phyloP scores from a whole-genome alignment of 2,113 vertebrate genomes.

The Pomatorhinus ruficollis region DNA sequence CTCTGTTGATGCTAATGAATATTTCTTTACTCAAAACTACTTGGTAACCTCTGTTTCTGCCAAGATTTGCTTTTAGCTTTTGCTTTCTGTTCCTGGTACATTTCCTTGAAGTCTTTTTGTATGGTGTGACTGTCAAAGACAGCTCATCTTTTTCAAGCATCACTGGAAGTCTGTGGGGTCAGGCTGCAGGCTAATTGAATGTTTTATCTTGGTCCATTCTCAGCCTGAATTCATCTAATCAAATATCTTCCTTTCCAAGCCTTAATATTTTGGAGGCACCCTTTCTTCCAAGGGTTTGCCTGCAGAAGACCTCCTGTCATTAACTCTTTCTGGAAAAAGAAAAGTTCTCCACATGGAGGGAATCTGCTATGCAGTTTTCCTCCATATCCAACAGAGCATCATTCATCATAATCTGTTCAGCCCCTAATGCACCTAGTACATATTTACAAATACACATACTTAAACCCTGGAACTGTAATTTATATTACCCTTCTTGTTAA shows the following conservation, averaged over 20 bases:
- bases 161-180: constrained; percentile 45
- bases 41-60: not conserved
- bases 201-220: constrained; percentile 49
- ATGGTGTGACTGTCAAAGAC: constrained; percentile 34
- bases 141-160: constrained; percentile 14
- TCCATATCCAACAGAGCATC: not conserved
- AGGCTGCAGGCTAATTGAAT: constrained; percentile 65
- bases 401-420: not conserved
- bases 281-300: not conserved
- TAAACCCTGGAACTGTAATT: not conserved
- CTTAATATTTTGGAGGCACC: constrained; percentile 30
- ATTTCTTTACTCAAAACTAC: not conserved
- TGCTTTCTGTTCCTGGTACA: constrained; percentile 9
- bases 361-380: not conserved
- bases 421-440: not conserved
- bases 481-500: not conserved
- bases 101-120: not conserved
- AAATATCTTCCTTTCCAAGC: constrained; percentile 20
- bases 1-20: not conserved
- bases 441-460: not conserved
- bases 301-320: not conserved
- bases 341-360: not conserved
- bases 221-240: not conserved
- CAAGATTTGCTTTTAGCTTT: constrained; percentile 32
- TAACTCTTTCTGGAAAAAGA: not conserved